Percentiles rank a stretch among this genome's conserved stretches.
Conservation (phyloP, 2,888 invertebrate species). For the Megamerina dolium region DNA sequence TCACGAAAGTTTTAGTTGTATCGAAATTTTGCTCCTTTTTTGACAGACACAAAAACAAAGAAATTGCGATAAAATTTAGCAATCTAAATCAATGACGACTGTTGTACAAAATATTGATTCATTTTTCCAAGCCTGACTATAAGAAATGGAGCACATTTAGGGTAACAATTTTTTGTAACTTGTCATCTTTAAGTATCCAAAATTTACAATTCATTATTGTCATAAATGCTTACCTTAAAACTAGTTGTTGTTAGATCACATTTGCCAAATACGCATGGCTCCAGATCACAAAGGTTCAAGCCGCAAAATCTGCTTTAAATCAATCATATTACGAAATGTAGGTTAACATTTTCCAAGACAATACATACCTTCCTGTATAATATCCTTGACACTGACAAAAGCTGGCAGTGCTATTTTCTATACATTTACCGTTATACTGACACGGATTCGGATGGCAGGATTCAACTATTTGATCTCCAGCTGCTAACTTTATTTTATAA, state of each 20-base stretch:
- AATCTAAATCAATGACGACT: no score
- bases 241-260: slow-evolving; percentile 50
- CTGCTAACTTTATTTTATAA: slow-evolving; percentile 59
- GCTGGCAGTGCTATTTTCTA: slow-evolving; percentile 53
- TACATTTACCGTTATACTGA: slow-evolving; percentile 62
- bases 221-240: slow-evolving; percentile 34
- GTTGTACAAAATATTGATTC: no score
- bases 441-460: slow-evolving; percentile 71
- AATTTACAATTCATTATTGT: not conserved
- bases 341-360: no score
- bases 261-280: slow-evolving; percentile 53
- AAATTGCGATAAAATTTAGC: no score
- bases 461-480: slow-evolving; percentile 59
- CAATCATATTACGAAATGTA: no score
- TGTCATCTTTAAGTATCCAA: no score
- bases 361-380: slow-evolving; percentile 61
- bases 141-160: no score
- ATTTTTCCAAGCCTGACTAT: no score
- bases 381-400: slow-evolving; percentile 67
- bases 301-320: slow-evolving; percentile 59
- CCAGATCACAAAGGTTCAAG: slow-evolving; percentile 67
- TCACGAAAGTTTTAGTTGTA: no score
- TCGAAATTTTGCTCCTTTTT: no score
- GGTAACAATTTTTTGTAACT: not conserved
- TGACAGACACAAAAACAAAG: no score